Evolutionary conservation across 2,888 invertebrate genomes (phyloP).

Genomic region (Spilarctia lutea): DNA sequence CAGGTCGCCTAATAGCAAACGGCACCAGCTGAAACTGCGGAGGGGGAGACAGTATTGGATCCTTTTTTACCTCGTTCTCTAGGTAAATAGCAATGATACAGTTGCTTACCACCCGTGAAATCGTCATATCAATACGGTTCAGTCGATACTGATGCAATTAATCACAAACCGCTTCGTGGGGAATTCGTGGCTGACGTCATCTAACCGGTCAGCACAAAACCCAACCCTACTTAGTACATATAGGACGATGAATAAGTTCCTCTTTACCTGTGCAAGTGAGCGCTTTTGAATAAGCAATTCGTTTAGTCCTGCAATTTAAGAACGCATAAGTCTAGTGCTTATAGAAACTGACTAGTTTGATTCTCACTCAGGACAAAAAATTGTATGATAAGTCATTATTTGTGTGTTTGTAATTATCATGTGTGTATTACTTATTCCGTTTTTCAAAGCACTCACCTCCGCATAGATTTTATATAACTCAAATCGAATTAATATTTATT

Average conservation of each 20-base stretch:
- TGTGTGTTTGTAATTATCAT: background rate
- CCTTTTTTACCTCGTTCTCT: background rate
- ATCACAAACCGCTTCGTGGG: conserved; percentile 18
- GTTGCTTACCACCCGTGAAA: background rate
- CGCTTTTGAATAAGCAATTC: background rate
- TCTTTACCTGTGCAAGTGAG: conserved; percentile 6
- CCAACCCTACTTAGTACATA: conserved; percentile 22
- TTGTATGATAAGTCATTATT: background rate
- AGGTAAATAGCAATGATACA: background rate
- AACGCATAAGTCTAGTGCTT: background rate
- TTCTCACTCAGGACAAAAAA: background rate
- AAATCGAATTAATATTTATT: background rate
- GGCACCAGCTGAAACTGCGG: no score
- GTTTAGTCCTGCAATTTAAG: background rate
- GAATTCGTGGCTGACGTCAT: conserved; percentile 48
- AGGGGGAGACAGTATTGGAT: background rate
- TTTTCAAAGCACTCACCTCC: background rate
- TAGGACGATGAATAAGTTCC: conserved; percentile 6
- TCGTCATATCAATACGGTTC: background rate
- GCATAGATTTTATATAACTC: background rate
- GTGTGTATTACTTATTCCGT: background rate
- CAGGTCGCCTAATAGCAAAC: no score
- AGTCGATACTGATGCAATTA: background rate
- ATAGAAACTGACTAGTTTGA: no score
- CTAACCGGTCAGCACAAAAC: conserved; percentile 26